A percentile compares a stretch with the other conserved stretches of the same genome.
These are phyloP conservation scores for Dicrurus megarhynchus DNA, from an alignment of 2,113 vertebrate species.

Conservation along the genomic window DNA sequence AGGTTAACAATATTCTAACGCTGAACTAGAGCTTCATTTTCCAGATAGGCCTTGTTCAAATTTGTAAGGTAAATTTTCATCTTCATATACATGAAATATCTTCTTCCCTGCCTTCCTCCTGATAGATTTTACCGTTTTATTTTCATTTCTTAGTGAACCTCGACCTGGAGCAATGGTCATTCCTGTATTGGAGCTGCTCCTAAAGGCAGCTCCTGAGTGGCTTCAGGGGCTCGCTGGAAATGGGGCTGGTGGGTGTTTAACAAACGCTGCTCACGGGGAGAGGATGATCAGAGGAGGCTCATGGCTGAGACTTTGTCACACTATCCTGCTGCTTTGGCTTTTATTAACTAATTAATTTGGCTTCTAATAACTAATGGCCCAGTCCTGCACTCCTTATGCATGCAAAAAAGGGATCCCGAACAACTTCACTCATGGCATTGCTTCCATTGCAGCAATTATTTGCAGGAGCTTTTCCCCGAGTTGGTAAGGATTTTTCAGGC, in stretches of 20 bases:
- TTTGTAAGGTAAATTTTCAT: conserved; percentile 3
- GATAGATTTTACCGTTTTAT: not conserved
- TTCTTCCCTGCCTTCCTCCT: not conserved
- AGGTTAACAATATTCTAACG: not conserved
- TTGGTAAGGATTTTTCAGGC: not conserved
- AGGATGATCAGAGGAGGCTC: not conserved
- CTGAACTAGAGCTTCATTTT: not conserved
- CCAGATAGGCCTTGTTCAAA: not conserved
- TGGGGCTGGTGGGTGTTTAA: not conserved
- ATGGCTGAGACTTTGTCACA: not conserved
- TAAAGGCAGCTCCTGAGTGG: conserved; percentile 6
- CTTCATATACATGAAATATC: not conserved
- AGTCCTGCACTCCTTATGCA: not conserved
- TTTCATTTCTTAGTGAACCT: conserved; percentile 44
- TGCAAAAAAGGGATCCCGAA: not conserved
- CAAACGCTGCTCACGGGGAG: fast-evolving
- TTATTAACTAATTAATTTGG: not conserved
- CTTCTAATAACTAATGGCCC: not conserved
- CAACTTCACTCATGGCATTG: not conserved
- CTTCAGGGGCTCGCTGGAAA: not conserved
- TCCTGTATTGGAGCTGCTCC: not conserved
- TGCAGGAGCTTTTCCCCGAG: not conserved
- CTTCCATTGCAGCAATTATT: not conserved
- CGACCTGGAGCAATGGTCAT: conserved; percentile 20
- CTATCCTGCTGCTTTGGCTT: not conserved